Conservation (phyloP, 2,113 vertebrate species). For the Corvus moneduloides region DNA sequence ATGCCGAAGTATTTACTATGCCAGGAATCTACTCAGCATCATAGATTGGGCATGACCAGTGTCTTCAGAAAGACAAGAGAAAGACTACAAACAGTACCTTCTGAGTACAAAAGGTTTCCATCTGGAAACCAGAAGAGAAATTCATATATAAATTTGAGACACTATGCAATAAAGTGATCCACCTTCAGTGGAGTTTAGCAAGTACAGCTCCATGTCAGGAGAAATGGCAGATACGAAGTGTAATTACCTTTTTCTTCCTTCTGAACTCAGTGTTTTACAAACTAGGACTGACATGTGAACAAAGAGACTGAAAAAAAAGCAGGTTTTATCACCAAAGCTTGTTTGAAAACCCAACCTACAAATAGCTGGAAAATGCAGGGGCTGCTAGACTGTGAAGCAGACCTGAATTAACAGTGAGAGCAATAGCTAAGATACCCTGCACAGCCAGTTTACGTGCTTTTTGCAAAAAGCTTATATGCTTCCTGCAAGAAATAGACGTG, state of each 20-base stretch:
- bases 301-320: constrained; percentile 22
- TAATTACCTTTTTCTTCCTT: constrained; percentile 20
- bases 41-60: rapidly evolving
- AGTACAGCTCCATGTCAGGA: background rate
- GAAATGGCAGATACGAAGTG: constrained; percentile 54
- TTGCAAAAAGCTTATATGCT: background rate
- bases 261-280: constrained; percentile 65
- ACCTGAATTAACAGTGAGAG: background rate
- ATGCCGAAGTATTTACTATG: background rate
- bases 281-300: constrained; percentile 66
- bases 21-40: background rate
- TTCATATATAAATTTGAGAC: background rate
- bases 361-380: background rate
- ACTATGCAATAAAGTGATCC: background rate
- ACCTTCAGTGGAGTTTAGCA: background rate
- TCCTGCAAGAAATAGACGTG: background rate
- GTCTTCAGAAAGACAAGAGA: background rate
- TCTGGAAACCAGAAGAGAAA: background rate
- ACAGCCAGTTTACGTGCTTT: background rate
- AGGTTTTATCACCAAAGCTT: constrained; percentile 2
- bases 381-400: background rate
- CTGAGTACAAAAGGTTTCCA: background rate
- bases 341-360: constrained; percentile 16
- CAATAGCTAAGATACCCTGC: background rate
- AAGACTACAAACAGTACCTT: background rate